phyloP scores from a whole-genome alignment of 2,797 vertebrate genomes.

The Salarias fasciatus region DNA sequence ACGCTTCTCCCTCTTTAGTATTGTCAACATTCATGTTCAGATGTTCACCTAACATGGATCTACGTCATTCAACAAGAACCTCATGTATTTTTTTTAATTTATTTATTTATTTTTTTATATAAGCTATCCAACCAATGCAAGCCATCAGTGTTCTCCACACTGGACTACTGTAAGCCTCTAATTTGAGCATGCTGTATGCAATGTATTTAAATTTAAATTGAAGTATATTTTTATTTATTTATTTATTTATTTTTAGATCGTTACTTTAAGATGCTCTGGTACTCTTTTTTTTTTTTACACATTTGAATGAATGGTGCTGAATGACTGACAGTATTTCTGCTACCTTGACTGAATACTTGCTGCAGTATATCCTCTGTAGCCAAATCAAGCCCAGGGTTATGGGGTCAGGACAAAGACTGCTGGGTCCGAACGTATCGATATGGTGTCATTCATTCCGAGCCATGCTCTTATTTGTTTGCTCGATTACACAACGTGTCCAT shows the following conservation, averaged over 20 bases:
- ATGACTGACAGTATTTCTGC: conserved; percentile 46
- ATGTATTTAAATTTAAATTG: conserved; percentile 46
- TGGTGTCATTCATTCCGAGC: conserved; percentile 64
- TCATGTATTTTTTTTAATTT: too few relatives aligned
- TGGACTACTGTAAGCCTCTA: conserved; percentile 44
- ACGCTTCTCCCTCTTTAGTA: conserved; percentile 13
- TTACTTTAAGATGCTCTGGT: conserved; percentile 29
- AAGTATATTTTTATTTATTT: too few relatives aligned
- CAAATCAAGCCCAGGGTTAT: conserved; percentile 75
- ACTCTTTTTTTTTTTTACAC: conserved; percentile 47
- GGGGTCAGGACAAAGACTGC: conserved; percentile 54
- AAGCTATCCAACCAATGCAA: conserved; percentile 36
- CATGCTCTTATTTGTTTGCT: conserved; percentile 51
- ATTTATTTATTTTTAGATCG: conserved; percentile 31
- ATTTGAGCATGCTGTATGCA: conserved; percentile 54
- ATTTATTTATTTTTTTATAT: conserved; percentile 22
- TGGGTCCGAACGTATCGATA: conserved; percentile 51
- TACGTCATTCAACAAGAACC: conserved; percentile 38
- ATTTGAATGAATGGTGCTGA: conserved; percentile 51
- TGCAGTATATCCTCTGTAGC: conserved; percentile 65
- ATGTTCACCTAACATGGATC: conserved; percentile 30
- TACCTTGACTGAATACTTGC: conserved; percentile 60
- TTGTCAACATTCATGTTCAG: conserved; percentile 24
- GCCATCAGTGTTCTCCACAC: conserved; percentile 47
- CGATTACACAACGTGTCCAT: conserved; percentile 36